Evolutionary conservation across 1,140 invertebrate genomes (phyloP), one percentile per base, ranked within the genome.

Genomic region (Drosophila nikananu): DNA sequence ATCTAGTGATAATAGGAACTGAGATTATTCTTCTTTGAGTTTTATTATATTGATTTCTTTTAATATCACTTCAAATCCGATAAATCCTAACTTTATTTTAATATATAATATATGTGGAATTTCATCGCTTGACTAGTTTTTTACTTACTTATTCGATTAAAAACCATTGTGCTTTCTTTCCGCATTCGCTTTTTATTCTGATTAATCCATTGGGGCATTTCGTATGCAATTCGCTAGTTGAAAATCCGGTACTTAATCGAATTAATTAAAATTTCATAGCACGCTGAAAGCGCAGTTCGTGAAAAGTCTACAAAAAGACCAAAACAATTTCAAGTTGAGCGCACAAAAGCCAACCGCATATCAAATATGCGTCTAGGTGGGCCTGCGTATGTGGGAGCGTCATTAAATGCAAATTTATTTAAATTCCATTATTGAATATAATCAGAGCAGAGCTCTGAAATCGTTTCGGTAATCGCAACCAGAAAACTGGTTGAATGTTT

Each of bases 231-330:
- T 75, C 74, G 74, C 52, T 52, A 52, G 54, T 57, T 49, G 5
- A 62, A 78, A 65, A 79, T 71, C 37, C 68, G 65, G 65, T 46
- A 83, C 84, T 84, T 89, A 78, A 87, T 87, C 68, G 86, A 87
- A 87, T 89, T 87, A 89, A 87, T 87, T 83, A 83, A 78, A 89
- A 62, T 84, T 81, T 78, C 66, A 89, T 75, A 78, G 67, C 74
- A 75, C 87, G 55, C 54, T 66, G 52, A 66, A 80, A 64, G 59
- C 44, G 21, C 35, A 80, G 60, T 61, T 66, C 55, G 60, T 59
- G 54, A 61, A 73, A 72, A 63, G 49, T 49, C 32, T 46, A 52
- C 57, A 73, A 80, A 80, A 80, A 72, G 54, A 37, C 67, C 67
- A 61, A 79, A 80, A 80, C 76, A 79, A 79, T 79, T 79, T 79